Percentiles rank a stretch among this genome's conserved stretches.
These are phyloP conservation scores for Micropterix aruncella DNA, from an alignment of 2,888 invertebrate genomes.

Conservation along the genomic window DNA sequence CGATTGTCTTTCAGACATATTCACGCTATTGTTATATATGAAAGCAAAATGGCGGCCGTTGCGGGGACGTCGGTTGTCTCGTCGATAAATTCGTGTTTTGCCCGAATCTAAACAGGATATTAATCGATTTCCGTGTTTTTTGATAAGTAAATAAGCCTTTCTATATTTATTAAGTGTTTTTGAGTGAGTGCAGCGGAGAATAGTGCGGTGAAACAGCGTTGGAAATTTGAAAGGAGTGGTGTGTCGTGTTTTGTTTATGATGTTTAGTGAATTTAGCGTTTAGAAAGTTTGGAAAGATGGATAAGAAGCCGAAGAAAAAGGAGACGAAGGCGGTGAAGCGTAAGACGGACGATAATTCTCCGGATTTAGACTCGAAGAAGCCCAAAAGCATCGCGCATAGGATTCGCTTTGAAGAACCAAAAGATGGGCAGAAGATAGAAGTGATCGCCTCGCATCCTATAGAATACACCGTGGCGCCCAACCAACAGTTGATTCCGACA, in stretches of 20 bases:
- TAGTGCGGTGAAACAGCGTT: too few relatives aligned
- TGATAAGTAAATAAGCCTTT: too few relatives aligned
- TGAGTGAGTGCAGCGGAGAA: too few relatives aligned
- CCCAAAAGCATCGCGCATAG: conserved; percentile 28
- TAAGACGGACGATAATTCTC: conserved; percentile 28
- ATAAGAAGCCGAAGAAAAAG: conserved; percentile 38
- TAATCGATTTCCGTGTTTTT: too few relatives aligned
- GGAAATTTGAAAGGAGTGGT: not conserved
- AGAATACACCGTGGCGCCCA: conserved; percentile 31
- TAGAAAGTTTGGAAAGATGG: conserved; percentile 24
- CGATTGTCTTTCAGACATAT: too few relatives aligned
- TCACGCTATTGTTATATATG: too few relatives aligned
- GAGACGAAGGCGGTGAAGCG: conserved; percentile 34
- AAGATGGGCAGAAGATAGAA: conserved; percentile 16
- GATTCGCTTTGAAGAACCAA: not conserved
- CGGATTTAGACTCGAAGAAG: conserved; percentile 26
- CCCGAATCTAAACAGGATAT: too few relatives aligned
- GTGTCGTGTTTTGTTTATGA: not conserved
- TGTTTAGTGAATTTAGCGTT: not conserved
- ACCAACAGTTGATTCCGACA: conserved; percentile 33
- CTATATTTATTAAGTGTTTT: too few relatives aligned
- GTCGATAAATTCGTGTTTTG: too few relatives aligned
- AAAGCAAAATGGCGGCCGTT: too few relatives aligned
- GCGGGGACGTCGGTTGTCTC: too few relatives aligned
- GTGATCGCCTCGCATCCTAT: conserved; percentile 28